Percentiles rank a stretch among this genome's conserved stretches.
Conservation (phyloP, 2,888 invertebrate species). For the Romanomermis culicivorax region DNA sequence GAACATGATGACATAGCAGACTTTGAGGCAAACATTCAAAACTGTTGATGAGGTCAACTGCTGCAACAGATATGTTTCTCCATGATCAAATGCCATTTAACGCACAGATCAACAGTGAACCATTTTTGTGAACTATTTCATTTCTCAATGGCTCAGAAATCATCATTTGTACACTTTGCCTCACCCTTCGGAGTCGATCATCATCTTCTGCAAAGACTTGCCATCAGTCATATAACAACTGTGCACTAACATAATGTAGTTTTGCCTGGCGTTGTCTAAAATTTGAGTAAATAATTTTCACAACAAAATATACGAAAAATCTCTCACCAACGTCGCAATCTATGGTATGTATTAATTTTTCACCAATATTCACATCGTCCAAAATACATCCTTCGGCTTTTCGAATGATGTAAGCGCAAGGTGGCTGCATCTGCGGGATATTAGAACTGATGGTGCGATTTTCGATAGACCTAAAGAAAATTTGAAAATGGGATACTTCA, state of each 20-base stretch:
- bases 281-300: too few relatives aligned
- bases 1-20: too few relatives aligned
- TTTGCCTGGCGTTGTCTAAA: constrained; percentile 2
- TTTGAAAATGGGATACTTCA: too few relatives aligned
- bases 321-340: constrained; percentile 9
- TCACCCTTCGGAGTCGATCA: constrained; percentile 5
- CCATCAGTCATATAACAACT: constrained; percentile 4
- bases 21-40: too few relatives aligned
- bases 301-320: constrained; percentile 1
- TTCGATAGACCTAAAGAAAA: not conserved
- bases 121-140: too few relatives aligned
- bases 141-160: too few relatives aligned
- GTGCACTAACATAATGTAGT: constrained; percentile 12
- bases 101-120: too few relatives aligned
- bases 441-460: not conserved
- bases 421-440: constrained; percentile 7
- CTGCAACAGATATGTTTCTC: too few relatives aligned
- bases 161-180: too few relatives aligned
- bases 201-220: not conserved
- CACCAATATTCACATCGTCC: constrained; percentile 7
- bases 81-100: too few relatives aligned
- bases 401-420: constrained; percentile 10
- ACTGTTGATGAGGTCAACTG: too few relatives aligned
- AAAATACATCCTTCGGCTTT: constrained; percentile 8
- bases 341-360: constrained; percentile 7